These are phyloP conservation scores for Nephotettix cincticeps DNA, from an alignment of 1,140 invertebrate species.

Conservation along the genomic window DNA sequence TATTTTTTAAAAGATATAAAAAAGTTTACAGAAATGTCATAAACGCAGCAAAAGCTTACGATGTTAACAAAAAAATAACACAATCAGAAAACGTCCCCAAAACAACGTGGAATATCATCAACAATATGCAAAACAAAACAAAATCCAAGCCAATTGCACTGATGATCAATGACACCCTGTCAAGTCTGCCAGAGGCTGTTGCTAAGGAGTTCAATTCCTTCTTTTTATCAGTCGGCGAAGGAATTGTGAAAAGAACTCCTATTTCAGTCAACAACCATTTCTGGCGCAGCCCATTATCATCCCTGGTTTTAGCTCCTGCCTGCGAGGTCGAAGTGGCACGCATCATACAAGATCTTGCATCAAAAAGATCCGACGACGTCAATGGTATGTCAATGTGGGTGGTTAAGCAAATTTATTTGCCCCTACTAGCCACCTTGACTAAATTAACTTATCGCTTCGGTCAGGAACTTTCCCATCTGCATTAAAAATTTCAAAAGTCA, in stretches of 20 bases:
- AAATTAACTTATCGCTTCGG: slow-evolving; percentile 3
- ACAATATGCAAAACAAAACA: not conserved
- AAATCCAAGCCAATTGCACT: not conserved
- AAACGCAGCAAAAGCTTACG: not conserved
- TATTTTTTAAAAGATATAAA: not conserved
- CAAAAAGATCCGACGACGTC: not conserved
- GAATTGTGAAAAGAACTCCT: not conserved
- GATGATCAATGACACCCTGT: no score
- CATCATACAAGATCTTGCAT: not conserved
- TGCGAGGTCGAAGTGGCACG: not conserved
- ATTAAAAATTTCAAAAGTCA: not conserved
- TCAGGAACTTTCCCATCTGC: not conserved
- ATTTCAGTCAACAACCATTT: not conserved
- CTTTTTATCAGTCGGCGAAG: not conserved
- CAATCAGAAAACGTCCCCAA: not conserved
- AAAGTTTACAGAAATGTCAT: not conserved
- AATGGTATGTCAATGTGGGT: not conserved
- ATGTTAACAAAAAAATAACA: not conserved
- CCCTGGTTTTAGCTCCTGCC: not conserved
- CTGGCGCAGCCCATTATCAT: not conserved
- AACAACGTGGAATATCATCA: not conserved
- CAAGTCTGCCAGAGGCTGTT: no score
- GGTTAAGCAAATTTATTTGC: not conserved
- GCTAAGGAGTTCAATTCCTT: not conserved
- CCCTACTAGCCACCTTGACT: not conserved